Percentiles rank a stretch among this genome's conserved stretches.
These are phyloP conservation scores for Eudemis profundana DNA, from an alignment of 2,888 invertebrate genomes.

Conservation along the genomic window DNA sequence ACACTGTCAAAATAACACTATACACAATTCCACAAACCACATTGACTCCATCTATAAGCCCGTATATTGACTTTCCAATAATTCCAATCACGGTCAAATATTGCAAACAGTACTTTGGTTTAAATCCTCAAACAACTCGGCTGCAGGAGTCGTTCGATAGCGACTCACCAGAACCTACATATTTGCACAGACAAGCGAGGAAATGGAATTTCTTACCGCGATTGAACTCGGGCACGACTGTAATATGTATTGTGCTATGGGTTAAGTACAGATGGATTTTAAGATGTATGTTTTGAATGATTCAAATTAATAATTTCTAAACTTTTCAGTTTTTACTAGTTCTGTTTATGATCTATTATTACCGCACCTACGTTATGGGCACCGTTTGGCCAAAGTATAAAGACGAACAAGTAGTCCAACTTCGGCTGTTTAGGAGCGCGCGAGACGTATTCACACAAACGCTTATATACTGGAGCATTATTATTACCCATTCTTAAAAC, in stretches of 20 bases:
- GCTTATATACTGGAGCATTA: too few relatives aligned
- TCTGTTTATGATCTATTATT: neutral
- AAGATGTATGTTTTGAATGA: neutral
- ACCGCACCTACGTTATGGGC: too few relatives aligned
- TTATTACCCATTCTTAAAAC: too few relatives aligned
- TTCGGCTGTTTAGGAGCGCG: too few relatives aligned
- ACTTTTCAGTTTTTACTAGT: too few relatives aligned
- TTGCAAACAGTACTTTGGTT: conserved; percentile 12
- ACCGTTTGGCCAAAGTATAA: too few relatives aligned
- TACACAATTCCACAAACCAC: too few relatives aligned
- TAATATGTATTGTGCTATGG: neutral
- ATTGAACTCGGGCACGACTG: conserved; percentile 14
- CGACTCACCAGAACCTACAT: conserved; percentile 45
- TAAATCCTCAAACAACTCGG: conserved; percentile 36
- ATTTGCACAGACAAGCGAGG: conserved; percentile 56
- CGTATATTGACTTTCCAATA: conserved; percentile 6
- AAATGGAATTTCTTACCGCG: conserved; percentile 60
- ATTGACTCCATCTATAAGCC: too few relatives aligned
- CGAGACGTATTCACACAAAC: too few relatives aligned
- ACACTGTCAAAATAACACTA: too few relatives aligned
- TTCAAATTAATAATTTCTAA: too few relatives aligned
- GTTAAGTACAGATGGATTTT: conserved; percentile 24
- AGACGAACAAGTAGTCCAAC: too few relatives aligned
- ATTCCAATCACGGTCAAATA: conserved; percentile 29
- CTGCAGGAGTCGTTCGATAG: conserved; percentile 45